Evolutionary conservation across 2,113 vertebrate species (phyloP).

Genomic region (Pseudorhombus dupliciocellatus): DNA sequence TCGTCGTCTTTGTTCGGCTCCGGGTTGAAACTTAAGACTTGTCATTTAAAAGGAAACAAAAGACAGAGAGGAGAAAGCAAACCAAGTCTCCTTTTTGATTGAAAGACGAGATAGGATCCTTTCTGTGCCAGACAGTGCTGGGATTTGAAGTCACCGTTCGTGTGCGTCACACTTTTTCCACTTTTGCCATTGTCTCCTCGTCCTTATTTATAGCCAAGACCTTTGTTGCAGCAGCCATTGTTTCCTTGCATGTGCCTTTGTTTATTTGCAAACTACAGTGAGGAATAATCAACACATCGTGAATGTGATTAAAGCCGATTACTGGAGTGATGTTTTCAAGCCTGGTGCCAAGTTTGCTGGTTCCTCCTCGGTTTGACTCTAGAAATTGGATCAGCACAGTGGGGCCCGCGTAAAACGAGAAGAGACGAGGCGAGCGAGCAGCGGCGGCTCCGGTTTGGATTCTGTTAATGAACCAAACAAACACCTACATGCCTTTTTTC

Average conservation of each 20-base stretch:
- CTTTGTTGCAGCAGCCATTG: not conserved
- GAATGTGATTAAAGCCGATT: not conserved
- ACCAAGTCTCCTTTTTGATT: conserved; percentile 1
- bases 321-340: not conserved
- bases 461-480: not conserved
- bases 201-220: conserved; percentile 1
- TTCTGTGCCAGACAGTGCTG: not conserved
- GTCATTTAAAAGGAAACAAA: conserved; percentile 48
- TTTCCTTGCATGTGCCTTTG: not conserved
- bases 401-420: not conserved
- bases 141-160: not conserved
- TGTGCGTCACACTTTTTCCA: not conserved
- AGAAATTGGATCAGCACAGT: not conserved
- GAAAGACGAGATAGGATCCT: conserved; percentile 17
- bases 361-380: not conserved
- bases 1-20: conserved; percentile 36
- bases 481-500: not conserved
- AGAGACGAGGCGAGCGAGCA: not conserved
- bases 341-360: not conserved
- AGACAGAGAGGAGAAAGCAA: not conserved
- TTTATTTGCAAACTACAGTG: not conserved
- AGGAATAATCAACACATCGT: not conserved
- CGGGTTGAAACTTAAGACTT: conserved; percentile 31
- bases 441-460: not conserved
- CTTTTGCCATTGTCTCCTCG: not conserved